Conservation (phyloP, 2,888 invertebrate species). For the Tinea trinotella region DNA sequence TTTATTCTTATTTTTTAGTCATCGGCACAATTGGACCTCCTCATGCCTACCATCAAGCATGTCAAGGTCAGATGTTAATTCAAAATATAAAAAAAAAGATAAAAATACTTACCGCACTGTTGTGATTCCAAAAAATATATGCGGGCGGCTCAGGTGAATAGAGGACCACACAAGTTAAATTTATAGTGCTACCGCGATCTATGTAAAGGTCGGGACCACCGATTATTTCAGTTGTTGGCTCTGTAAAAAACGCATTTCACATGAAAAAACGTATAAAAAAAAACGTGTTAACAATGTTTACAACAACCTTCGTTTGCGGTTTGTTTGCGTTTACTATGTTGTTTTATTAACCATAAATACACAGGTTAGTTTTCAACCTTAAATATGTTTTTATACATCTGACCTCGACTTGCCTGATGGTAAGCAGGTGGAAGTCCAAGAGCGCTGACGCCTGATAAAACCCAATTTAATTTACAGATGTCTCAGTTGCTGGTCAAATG, state of each 20-base stretch:
- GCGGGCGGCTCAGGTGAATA: slow-evolving; percentile 94
- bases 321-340: neutral
- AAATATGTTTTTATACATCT: too few species aligned
- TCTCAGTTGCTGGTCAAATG: too few species aligned
- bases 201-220: slow-evolving; percentile 94
- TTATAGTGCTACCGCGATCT: slow-evolving; percentile 93
- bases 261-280: neutral
- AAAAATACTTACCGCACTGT: slow-evolving; percentile 83
- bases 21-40: too few species aligned
- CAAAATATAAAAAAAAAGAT: too few species aligned
- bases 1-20: too few species aligned
- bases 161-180: slow-evolving; percentile 91
- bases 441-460: too few species aligned
- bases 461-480: too few species aligned
- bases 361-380: too few species aligned
- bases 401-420: too few species aligned
- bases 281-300: neutral
- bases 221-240: slow-evolving; percentile 92
- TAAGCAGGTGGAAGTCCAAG: too few species aligned
- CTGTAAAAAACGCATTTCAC: slow-evolving; percentile 71
- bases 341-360: neutral
- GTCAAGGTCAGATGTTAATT: too few species aligned
- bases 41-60: too few species aligned
- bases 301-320: neutral
- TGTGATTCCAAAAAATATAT: slow-evolving; percentile 96